Evolutionary conservation across 2,888 invertebrate species (phyloP).

Genomic region (Scaptomyza reducta): DNA sequence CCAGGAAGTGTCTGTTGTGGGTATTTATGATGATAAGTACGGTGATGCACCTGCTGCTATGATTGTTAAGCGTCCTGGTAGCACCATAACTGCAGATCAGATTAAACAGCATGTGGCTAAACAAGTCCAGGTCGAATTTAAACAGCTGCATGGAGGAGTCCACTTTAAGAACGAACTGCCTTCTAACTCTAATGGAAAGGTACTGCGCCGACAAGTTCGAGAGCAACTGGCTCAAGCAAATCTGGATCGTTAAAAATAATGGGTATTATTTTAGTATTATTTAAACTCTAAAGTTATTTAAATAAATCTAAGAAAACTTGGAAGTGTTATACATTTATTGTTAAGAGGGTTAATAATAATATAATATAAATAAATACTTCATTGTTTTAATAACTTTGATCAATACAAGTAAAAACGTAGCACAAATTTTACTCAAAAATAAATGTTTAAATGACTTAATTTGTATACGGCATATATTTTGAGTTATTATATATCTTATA

Average conservation of each 20-base stretch:
- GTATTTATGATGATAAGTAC: conserved; percentile 55
- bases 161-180: conserved; percentile 57
- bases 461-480: no score
- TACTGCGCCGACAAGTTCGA: conserved; percentile 38
- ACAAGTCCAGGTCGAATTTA: conserved; percentile 32
- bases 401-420: no score
- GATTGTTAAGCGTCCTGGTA: conserved; percentile 43
- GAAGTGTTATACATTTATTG: no score
- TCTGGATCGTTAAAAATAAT: not conserved
- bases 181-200: conserved; percentile 60
- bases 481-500: no score
- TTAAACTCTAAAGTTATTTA: no score
- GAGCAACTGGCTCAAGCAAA: conserved; percentile 2
- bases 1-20: conserved; percentile 68
- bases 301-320: no score
- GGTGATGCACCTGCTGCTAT: conserved; percentile 74
- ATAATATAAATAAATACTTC: no score
- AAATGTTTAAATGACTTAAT: no score
- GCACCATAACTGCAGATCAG: conserved; percentile 37
- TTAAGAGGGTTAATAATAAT: no score
- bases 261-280: no score
- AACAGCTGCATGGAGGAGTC: conserved; percentile 68
- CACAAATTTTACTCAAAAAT: no score
- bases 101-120: conserved; percentile 48
- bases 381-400: no score